Evolutionary conservation across 2,888 invertebrate genomes (phyloP), one percentile per base, ranked within the genome.

Genomic region (Parasteatoda lunata): DNA sequence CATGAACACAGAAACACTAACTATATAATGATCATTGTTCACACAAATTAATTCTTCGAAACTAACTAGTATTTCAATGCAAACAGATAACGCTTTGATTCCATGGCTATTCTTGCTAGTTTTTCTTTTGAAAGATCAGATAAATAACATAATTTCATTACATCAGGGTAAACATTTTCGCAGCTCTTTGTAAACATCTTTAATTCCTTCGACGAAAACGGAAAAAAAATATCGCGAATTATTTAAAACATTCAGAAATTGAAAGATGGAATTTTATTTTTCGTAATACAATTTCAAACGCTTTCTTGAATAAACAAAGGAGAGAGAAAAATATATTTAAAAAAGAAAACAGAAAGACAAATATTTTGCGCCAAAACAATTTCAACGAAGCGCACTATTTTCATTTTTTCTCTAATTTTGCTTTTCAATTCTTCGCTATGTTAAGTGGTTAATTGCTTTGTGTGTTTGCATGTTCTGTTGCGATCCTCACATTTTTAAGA

Each of bases 371-470:
- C 45, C 72, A 15, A 59, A 79, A 79, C 48, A 70, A 45, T 80
- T 80, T 80, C 72, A 72, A 52, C 80, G 51, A 51, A 30, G 51
- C 78, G 49, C 15, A 9, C 48, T n/a, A n/a, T 45, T 51, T 52
- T 15, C 30, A 69, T 51, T 71, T 51, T 49, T 47, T 30, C 64
- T 45, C 9, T 13, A 30, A 49, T 49, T 73, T 80, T 80, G 72
- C 72, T 80, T 65, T 72, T 65, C 49, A 52, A 80, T 80, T 64
- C 65, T 9, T 15, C 8, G 5, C 51, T 52, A 4, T 51, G 80
- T 64, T 80, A 72, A 80, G 80, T 80, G 71, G 80, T 72, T 80
- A 80, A 80, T 80, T 80, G 80, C 80, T 51, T 80, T 65, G 72
- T 80, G 8, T 8, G 13, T 11, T 13, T 54, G 4, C 66, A 80